Evolutionary conservation across 2,888 invertebrate species (phyloP).

Genomic region (Cephus spinipes): DNA sequence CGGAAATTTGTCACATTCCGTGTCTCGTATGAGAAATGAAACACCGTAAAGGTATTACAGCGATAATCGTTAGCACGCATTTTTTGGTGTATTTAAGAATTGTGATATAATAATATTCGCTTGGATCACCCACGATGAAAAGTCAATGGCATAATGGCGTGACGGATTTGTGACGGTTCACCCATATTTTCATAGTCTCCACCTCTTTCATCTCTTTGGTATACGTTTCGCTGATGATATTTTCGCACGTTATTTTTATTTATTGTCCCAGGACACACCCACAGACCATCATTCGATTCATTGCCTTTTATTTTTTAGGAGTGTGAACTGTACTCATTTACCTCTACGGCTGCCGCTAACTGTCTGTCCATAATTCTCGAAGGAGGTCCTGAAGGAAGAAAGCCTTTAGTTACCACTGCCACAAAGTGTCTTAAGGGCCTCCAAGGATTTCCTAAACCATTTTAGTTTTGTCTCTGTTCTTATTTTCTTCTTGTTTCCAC

Average conservation of each 20-base stretch:
- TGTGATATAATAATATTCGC: background rate
- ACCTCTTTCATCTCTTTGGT: constrained; percentile 16
- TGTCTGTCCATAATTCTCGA: background rate
- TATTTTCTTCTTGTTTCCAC: background rate
- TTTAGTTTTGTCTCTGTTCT: background rate
- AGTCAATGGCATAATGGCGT: constrained; percentile 19
- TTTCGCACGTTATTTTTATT: constrained; percentile 25
- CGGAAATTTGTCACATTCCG: background rate
- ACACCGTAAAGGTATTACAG: background rate
- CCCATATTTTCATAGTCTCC: constrained; percentile 21
- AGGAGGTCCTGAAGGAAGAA: background rate
- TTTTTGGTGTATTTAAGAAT: background rate
- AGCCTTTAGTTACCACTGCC: background rate
- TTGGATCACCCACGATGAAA: constrained; percentile 21
- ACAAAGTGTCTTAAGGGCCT: background rate
- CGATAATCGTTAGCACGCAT: background rate
- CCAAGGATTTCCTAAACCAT: background rate
- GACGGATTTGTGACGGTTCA: constrained; percentile 21
- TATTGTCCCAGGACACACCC: constrained; percentile 23
- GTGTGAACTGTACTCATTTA: constrained; percentile 4
- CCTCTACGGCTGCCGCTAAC: background rate
- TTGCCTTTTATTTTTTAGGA: constrained; percentile 12
- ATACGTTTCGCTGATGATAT: constrained; percentile 15
- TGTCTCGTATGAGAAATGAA: background rate
- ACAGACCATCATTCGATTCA: constrained; percentile 15